A percentile compares a stretch with the other conserved stretches of the same genome.
Conservation (phyloP, 2,888 invertebrate genomes). For the Melipona bicolor region DNA sequence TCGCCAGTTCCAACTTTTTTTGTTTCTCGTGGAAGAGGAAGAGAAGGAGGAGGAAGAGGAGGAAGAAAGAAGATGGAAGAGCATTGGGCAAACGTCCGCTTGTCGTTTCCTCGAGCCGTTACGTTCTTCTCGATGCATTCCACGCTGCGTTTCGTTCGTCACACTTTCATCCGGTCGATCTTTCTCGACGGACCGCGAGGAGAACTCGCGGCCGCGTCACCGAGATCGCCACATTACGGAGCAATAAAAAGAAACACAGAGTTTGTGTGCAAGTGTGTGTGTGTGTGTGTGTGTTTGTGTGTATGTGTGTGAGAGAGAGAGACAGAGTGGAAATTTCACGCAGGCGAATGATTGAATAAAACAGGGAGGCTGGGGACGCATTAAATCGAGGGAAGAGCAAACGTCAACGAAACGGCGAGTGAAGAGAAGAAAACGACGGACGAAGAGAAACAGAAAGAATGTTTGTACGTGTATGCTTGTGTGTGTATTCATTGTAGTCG, state of each 20-base stretch:
- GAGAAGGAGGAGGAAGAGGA: background rate
- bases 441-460: background rate
- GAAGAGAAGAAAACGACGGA: background rate
- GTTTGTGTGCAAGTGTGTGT: too few relatives aligned
- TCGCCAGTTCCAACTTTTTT: constrained; percentile 23
- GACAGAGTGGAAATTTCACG: background rate
- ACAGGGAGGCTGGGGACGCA: background rate
- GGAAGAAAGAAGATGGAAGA: background rate
- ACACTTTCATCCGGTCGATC: background rate
- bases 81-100: background rate
- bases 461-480: background rate
- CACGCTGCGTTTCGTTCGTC: constrained; percentile 5
- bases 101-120: constrained; percentile 4
- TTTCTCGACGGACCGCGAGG: background rate
- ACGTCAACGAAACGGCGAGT: background rate
- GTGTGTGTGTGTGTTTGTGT: too few relatives aligned
- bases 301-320: background rate
- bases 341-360: background rate
- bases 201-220: background rate
- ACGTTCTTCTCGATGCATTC: constrained; percentile 2
- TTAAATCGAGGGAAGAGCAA: background rate
- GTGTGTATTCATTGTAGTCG: constrained; percentile 58
- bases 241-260: background rate
- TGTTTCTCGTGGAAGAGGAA: constrained; percentile 7
- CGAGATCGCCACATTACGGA: background rate